Conservation (phyloP, 2,113 vertebrate genomes). For the Girardinichthys multiradiatus region DNA sequence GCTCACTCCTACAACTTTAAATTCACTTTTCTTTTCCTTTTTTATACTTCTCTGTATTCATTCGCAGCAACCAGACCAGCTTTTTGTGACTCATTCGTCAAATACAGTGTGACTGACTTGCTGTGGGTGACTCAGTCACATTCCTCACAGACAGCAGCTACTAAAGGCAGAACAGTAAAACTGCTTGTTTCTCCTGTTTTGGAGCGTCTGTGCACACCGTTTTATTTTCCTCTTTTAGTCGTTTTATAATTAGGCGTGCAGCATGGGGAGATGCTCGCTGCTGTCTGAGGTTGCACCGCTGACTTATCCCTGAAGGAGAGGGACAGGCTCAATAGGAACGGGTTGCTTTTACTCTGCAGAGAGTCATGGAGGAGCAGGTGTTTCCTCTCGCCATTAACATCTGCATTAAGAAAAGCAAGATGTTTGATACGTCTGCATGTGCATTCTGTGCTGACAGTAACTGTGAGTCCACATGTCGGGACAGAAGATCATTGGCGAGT, state of each 20-base stretch:
- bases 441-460: too few relatives aligned
- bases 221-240: neutral
- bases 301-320: conserved; percentile 26
- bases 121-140: too few relatives aligned
- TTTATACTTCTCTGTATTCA: neutral
- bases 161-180: too few relatives aligned
- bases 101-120: too few relatives aligned
- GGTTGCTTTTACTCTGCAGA: neutral
- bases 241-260: neutral
- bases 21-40: neutral
- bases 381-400: conserved; percentile 25
- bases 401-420: neutral
- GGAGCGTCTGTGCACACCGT: neutral
- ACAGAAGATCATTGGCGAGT: too few relatives aligned
- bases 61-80: too few relatives aligned
- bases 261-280: conserved; percentile 4
- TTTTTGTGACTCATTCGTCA: too few relatives aligned
- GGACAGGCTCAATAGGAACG: neutral
- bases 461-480: too few relatives aligned
- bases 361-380: conserved; percentile 20
- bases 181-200: neutral
- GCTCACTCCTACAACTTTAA: neutral
- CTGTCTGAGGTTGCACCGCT: neutral
- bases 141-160: too few relatives aligned
- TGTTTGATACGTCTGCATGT: too few relatives aligned